phyloP scores from a whole-genome alignment of 2,797 vertebrate species.

The Dicrostonyx torquatus region DNA sequence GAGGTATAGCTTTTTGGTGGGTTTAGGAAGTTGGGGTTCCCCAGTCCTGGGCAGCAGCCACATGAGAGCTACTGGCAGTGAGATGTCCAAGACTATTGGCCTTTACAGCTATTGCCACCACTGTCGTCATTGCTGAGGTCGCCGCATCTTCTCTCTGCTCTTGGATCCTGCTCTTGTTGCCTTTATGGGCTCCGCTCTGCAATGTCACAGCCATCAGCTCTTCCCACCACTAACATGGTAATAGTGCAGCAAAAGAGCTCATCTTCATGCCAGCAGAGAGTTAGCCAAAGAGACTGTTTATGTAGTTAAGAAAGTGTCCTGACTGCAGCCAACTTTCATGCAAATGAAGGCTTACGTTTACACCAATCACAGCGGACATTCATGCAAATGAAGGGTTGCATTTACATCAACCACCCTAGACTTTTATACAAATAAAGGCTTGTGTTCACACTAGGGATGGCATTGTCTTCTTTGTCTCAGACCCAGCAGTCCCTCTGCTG shows the following conservation, averaged over 20 bases:
- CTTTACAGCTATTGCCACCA: not conserved
- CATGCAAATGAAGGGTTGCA: not conserved
- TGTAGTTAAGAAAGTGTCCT: not conserved
- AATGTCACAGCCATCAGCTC: not conserved
- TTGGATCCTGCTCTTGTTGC: not conserved
- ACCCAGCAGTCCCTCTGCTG: not conserved
- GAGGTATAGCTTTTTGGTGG: not conserved
- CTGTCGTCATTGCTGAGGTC: not conserved
- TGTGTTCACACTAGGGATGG: not conserved
- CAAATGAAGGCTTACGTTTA: not conserved
- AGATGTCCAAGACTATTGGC: not conserved
- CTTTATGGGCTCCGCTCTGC: not conserved
- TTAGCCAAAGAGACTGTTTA: not conserved
- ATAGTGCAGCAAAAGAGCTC: not conserved
- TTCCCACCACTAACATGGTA: too few relatives aligned
- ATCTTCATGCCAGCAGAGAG: not conserved
- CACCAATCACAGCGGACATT: not conserved
- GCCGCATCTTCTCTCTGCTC: not conserved
- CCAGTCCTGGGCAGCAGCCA: not conserved
- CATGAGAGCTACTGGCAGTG: not conserved
- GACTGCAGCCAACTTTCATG: not conserved
- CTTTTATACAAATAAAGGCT: not conserved
- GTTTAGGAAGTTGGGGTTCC: not conserved
- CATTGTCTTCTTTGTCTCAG: not conserved
- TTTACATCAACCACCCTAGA: not conserved